Conservation (phyloP, 2,888 invertebrate species). For the Gymnosoma rotundatum region DNA sequence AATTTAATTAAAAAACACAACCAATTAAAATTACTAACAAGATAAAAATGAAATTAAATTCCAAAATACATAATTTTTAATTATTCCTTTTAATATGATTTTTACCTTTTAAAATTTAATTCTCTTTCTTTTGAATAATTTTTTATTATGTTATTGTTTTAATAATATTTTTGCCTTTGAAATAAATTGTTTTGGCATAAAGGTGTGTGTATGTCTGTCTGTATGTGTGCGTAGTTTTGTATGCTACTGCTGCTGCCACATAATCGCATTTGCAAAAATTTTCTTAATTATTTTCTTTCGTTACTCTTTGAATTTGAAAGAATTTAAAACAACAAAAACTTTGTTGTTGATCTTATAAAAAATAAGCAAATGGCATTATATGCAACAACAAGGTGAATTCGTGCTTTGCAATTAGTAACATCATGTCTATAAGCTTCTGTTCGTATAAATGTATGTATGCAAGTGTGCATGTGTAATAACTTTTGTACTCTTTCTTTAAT, state of each 20-base stretch:
- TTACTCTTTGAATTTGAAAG: slow-evolving; percentile 37
- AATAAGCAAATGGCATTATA: slow-evolving; percentile 2
- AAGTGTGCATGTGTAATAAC: not conserved
- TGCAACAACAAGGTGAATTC: not conserved
- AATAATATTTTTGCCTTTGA: slow-evolving; percentile 32
- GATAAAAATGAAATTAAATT: too few relatives aligned
- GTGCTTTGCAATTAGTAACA: slow-evolving; percentile 15
- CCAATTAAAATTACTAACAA: too few relatives aligned
- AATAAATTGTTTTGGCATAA: slow-evolving; percentile 2
- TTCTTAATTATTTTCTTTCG: slow-evolving; percentile 52
- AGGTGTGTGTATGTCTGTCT: too few relatives aligned
- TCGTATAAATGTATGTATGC: not conserved
- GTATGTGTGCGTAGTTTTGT: not conserved
- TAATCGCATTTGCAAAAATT: slow-evolving; percentile 67
- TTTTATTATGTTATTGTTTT: slow-evolving; percentile 8
- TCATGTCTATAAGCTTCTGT: not conserved
- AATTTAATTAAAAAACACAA: too few relatives aligned
- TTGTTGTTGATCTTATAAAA: slow-evolving; percentile 24
- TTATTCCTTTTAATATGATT: not conserved
- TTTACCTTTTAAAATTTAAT: not conserved
- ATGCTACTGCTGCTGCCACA: slow-evolving; percentile 28
- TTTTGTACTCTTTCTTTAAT: not conserved
- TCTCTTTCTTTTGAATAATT: slow-evolving; percentile 2
- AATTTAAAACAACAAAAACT: slow-evolving; percentile 25
- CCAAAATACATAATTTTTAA: not conserved